Conservation (phyloP, 2,113 vertebrate species). For the Corynorhinus townsendii region DNA sequence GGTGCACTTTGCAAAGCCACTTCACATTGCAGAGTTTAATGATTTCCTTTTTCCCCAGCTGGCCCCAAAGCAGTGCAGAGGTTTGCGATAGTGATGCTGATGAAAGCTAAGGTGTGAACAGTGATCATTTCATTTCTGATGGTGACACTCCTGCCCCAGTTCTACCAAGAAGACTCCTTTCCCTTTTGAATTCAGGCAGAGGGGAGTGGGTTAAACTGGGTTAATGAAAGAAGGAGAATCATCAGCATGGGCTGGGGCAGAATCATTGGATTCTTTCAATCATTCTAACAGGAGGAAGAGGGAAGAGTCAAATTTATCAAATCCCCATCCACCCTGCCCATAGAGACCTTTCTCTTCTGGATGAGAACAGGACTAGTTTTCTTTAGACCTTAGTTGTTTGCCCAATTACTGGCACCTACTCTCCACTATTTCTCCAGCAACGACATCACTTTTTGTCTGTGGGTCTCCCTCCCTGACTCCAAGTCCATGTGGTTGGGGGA, state of each 20-base stretch:
- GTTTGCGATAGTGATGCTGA: not conserved
- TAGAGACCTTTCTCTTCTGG: not conserved
- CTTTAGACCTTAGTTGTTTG: not conserved
- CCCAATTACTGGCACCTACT: not conserved
- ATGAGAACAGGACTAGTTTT: not conserved
- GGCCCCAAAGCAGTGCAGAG: conserved; percentile 12
- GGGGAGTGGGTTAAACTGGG: not conserved
- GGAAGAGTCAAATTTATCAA: not conserved
- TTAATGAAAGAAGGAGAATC: not conserved
- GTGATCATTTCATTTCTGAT: not conserved
- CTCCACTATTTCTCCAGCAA: not conserved
- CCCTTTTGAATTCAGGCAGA: not conserved
- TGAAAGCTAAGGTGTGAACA: not conserved
- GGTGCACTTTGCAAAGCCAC: conserved; percentile 65
- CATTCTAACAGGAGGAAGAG: not conserved
- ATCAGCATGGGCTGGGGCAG: not conserved
- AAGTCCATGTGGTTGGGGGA: not conserved
- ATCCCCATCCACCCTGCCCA: not conserved
- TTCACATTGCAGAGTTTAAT: conserved; percentile 49
- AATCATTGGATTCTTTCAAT: not conserved
- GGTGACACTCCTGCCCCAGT: not conserved
- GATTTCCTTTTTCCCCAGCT: conserved; percentile 34
- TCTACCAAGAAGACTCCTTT: not conserved
- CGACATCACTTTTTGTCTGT: not conserved
- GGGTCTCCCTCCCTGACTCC: not conserved